These are phyloP conservation scores for Calephelis nemesis DNA, from an alignment of 1,140 invertebrate genomes.

Conservation along the genomic window DNA sequence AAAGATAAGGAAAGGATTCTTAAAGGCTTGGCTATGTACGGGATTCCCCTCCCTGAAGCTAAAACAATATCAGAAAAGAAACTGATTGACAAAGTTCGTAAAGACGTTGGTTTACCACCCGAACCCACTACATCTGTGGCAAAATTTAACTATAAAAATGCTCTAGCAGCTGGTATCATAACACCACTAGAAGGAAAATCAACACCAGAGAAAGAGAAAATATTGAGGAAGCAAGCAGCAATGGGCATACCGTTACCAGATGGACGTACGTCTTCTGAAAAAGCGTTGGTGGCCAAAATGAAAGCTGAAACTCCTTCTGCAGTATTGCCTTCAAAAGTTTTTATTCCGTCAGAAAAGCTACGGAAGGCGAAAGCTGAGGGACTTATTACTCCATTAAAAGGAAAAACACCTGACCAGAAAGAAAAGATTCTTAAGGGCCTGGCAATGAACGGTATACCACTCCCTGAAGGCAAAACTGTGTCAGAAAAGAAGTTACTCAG, in stretches of 20 bases:
- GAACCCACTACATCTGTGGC: constrained; percentile 27
- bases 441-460: constrained; percentile 32
- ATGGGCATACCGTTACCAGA: constrained; percentile 28
- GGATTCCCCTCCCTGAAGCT: constrained; percentile 40
- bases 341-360: constrained; percentile 23
- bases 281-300: constrained; percentile 27
- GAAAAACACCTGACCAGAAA: constrained; percentile 36
- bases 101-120: constrained; percentile 34
- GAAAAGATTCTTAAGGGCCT: constrained; percentile 38
- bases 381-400: constrained; percentile 33
- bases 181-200: constrained; percentile 36
- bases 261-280: constrained; percentile 33
- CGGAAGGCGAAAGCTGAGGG: constrained; percentile 30
- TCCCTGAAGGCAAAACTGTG: constrained; percentile 32
- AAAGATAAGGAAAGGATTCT: constrained; percentile 43
- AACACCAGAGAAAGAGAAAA: constrained; percentile 29
- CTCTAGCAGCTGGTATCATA: constrained; percentile 33
- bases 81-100: constrained; percentile 39
- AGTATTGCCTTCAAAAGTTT: constrained; percentile 15
- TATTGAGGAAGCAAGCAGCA: constrained; percentile 24
- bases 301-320: background rate
- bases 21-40: constrained; percentile 37
- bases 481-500: no score
- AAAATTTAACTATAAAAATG: constrained; percentile 40
- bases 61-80: constrained; percentile 44